Percentiles rank a stretch among this genome's conserved stretches.
Conservation (phyloP, 2,888 invertebrate species). For the Nephrocerus scutellatus region DNA sequence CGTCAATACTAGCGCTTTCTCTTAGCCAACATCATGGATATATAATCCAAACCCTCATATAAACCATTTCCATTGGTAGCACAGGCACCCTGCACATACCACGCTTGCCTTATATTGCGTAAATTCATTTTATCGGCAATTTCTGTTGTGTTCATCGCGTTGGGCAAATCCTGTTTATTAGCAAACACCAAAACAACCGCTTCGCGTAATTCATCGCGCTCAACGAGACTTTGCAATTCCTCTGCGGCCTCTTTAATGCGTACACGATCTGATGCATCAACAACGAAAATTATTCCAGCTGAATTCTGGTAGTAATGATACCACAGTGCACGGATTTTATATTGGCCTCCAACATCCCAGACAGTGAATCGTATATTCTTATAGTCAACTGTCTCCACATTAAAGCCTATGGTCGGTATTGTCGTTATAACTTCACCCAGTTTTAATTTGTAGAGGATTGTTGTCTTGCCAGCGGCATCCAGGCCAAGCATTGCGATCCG, state of each 20-base stretch:
- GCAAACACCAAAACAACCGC: slow-evolving; percentile 32
- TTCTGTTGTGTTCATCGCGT: slow-evolving; percentile 25
- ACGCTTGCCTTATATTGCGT: slow-evolving; percentile 22
- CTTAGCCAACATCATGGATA: slow-evolving; percentile 25
- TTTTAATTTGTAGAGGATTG: slow-evolving; percentile 36
- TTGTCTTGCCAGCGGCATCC: slow-evolving; percentile 41
- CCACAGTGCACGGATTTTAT: slow-evolving; percentile 35
- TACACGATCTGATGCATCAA: slow-evolving; percentile 31
- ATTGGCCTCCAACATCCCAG: slow-evolving; percentile 40
- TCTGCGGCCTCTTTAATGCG: slow-evolving; percentile 29
- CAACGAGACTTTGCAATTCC: slow-evolving; percentile 30
- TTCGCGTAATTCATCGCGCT: slow-evolving; percentile 27
- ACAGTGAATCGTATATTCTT: slow-evolving; percentile 37
- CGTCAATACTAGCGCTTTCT: slow-evolving; percentile 11
- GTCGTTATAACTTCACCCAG: slow-evolving; percentile 31
- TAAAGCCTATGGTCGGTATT: slow-evolving; percentile 39
- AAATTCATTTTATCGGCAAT: slow-evolving; percentile 24
- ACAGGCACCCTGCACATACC: slow-evolving; percentile 27
- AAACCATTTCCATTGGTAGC: slow-evolving; percentile 25
- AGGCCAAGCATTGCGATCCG: slow-evolving; percentile 37
- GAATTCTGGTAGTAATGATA: slow-evolving; percentile 35
- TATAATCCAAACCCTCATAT: slow-evolving; percentile 25
- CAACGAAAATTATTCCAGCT: slow-evolving; percentile 34
- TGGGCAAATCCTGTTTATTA: slow-evolving; percentile 37
- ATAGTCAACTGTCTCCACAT: slow-evolving; percentile 37